Evolutionary conservation across 2,797 vertebrate genomes (phyloP), one percentile per base, ranked within the genome.

Genomic region (Pseudochaenichthys georgianus): DNA sequence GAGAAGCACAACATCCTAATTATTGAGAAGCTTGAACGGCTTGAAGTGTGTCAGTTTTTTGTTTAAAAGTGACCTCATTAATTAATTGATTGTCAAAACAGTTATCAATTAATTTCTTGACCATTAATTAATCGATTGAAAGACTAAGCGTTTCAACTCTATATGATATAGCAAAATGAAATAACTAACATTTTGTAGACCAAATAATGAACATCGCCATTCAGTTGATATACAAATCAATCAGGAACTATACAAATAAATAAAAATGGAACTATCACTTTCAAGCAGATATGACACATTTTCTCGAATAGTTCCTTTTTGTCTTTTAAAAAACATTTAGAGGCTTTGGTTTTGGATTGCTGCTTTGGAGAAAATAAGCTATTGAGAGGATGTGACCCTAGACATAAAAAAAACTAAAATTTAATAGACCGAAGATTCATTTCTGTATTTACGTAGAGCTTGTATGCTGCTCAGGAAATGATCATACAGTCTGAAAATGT

Each of bases 401-500:
- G 34, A 38, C 34, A 38, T 38, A 7, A 38, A 38, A 1, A 38
- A 38, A 38, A 28, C 28, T 5, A 28, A 28, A 28, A 28, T 28
- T 5, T 28, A 28, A 28, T 28, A 28, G 28, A 28, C 28, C 28
- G 28, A 28, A 28, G 28, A 28, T 16, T 9, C 15, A 50, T 17
- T 55, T 7, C 4, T 43, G 11, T 2, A 23, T 55, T 63, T 1
- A 21, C 31, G 21, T 1, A 6, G 52, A 7, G 21, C 13, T 1
- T 42, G 43, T 12, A 15, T 21, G 21, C 42, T 13, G 2, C 67
- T 70, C 72, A 71, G 73, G 59, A 84, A 77, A 69, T 63, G 51
- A 73, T 57, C 38, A 42, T 46, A 45, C n/a, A 28, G 51, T 55
- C 74, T 42, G 58, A 59, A 78, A 80, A 64, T 66, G 48, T 38